Percentiles rank a stretch among this genome's conserved stretches.
These are phyloP conservation scores for Drosophila suzukii DNA, from an alignment of 1,140 invertebrate species.

Conservation along the genomic window DNA sequence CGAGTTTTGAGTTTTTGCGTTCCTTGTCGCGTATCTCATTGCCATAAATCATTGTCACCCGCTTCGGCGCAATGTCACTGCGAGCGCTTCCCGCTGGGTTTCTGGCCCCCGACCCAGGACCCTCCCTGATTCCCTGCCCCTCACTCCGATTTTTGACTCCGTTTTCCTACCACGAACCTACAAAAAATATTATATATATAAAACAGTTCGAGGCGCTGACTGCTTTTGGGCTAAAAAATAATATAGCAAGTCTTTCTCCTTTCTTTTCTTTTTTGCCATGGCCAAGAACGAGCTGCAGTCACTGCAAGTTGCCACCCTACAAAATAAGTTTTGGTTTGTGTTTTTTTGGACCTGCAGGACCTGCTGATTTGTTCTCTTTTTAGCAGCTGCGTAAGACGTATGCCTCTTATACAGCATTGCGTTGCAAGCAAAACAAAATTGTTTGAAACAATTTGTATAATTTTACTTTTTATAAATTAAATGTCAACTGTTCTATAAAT, in stretches of 20 bases:
- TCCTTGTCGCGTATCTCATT: constrained; percentile 82
- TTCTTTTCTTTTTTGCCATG: constrained; percentile 12
- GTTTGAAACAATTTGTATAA: not conserved
- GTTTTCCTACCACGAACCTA: constrained; percentile 34
- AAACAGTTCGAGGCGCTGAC: constrained; percentile 28
- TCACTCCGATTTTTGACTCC: constrained; percentile 9
- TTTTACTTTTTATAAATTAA: not conserved
- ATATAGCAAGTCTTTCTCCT: constrained; percentile 13
- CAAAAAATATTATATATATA: constrained; percentile 12
- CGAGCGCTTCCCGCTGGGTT: constrained; percentile 79
- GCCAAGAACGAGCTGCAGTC: constrained; percentile 44
- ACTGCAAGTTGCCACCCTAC: constrained; percentile 57
- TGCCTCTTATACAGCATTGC: too few relatives aligned
- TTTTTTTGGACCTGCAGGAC: not conserved
- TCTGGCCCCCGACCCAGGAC: constrained; percentile 39
- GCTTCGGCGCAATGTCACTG: constrained; percentile 82
- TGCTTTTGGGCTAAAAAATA: constrained; percentile 23
- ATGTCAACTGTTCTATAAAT: too few relatives aligned
- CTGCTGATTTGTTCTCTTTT: constrained; percentile 37
- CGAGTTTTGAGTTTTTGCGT: constrained; percentile 68
- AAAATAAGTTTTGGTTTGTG: not conserved
- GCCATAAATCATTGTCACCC: constrained; percentile 84
- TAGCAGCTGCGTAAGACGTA: constrained; percentile 12
- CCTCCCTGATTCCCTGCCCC: constrained; percentile 8
- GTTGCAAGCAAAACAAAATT: too few relatives aligned